A percentile compares a stretch with the other conserved stretches of the same genome.
These are phyloP conservation scores for Mimachlamys varia DNA, from an alignment of 2,888 invertebrate genomes.

Conservation along the genomic window DNA sequence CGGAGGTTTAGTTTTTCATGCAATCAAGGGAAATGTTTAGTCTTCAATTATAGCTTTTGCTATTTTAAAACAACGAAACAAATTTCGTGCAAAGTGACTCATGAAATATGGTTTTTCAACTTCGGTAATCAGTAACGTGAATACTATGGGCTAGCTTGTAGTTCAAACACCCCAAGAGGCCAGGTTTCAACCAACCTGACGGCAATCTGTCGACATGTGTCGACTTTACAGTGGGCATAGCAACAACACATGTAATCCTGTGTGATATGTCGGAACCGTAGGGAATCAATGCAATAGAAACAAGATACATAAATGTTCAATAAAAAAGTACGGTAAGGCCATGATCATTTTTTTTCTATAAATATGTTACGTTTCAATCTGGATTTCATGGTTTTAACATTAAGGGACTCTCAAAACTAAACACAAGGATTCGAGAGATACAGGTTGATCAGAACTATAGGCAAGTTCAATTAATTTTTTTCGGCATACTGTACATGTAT, in stretches of 20 bases:
- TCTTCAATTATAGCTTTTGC: background rate
- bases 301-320: background rate
- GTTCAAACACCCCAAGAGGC: background rate
- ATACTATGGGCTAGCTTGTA: background rate
- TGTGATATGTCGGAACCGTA: background rate
- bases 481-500: no score
- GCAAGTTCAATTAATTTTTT: no score
- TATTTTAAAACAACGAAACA: background rate
- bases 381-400: no score
- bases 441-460: no score
- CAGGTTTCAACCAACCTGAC: background rate
- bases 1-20: background rate
- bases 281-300: background rate
- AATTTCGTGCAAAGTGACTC: background rate
- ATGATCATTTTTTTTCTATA: background rate
- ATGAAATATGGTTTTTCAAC: background rate
- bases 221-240: background rate
- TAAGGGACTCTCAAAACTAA: no score
- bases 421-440: background rate
- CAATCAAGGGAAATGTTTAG: background rate
- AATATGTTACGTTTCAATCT: no score
- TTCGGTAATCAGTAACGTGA: background rate
- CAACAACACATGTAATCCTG: background rate
- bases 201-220: background rate
- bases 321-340: background rate